Base-by-base conservation (phyloP, 2,888 invertebrate species). In the Rhaphigaster nebulosa region DNA sequence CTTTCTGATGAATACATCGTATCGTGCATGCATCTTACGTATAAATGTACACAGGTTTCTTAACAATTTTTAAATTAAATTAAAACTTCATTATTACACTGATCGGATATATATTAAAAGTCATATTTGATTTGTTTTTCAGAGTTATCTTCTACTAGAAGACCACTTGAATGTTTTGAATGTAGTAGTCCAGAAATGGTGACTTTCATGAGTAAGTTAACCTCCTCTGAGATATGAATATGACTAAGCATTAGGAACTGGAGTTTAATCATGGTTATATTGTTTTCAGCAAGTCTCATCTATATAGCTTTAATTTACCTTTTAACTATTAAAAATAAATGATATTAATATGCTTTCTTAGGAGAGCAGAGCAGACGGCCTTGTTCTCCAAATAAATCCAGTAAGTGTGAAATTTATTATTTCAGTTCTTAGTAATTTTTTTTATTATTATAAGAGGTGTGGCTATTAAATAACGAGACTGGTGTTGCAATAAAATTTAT, bases 251-350 rank as follows among this genome's bases (percentile, higher is more conserved):
- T 84, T 84, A 84, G 45, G 45, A n/a, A 84, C 45, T 45, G 84
- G 45, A 84, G 45, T 84, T 84, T 84, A 84, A 84, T 45, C 38
- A 4, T n/a, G 45, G 6, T n/a, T 84, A 84, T 45, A 84, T 45
- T 84, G 12, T 84, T 84, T 84, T 84, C 84, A 84, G 84, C 84
- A 84, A 84, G 13, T 84, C 84, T 84, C 84, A 84, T 84, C 45
- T 84, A 84, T 84, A 4, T 84, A 84, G 84, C 84, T 84, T 84
- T 84, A 84, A 45, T 84, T 84, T 84, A 84, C 29, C n/a, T 84
- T 26, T 1, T 84, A 13, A 84, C 41, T 84, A 12, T 45, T 45
- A 84, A 50, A 41, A 84, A 45, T 84, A 84, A 84, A 23, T 84
- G 45, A 84, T 50, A 45, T 84, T 84, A 45, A 84, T 84, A 10